Percentiles rank a stretch among this genome's conserved stretches.
Conservation (phyloP, 2,888 invertebrate species). For the Sinodicranocentrus sp. region DNA sequence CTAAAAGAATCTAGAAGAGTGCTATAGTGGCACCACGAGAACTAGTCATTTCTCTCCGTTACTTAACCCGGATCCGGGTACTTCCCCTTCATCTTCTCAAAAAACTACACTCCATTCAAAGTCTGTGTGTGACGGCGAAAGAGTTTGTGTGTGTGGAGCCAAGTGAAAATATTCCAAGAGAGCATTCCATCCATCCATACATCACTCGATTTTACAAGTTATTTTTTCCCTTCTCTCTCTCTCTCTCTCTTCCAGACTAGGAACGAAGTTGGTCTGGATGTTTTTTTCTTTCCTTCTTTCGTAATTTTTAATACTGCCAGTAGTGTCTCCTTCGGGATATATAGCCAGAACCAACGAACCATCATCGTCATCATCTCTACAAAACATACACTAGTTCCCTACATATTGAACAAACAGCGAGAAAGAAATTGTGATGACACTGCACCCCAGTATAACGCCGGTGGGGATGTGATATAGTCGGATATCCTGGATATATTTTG, state of each 20-base stretch:
- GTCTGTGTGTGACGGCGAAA: no score
- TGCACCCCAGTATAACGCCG: no score
- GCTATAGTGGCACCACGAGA: background rate
- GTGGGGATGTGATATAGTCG: no score
- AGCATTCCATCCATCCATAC: constrained; percentile 3
- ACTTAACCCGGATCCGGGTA: constrained; percentile 53
- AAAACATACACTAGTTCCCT: constrained; percentile 50
- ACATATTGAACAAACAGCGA: constrained; percentile 59
- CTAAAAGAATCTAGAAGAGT: background rate
- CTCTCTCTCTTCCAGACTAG: background rate
- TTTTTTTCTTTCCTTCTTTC: background rate
- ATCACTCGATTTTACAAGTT: constrained; percentile 10
- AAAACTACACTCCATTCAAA: no score
- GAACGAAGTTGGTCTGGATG: no score
- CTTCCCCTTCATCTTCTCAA: background rate
- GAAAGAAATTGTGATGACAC: background rate
- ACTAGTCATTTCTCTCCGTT: constrained; percentile 7
- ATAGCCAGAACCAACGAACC: constrained; percentile 11
- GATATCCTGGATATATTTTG: no score
- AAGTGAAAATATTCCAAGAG: constrained; percentile 14
- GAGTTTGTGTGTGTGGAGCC: constrained; percentile 43
- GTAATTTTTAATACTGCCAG: constrained; percentile 13
- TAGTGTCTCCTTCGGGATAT: constrained; percentile 48
- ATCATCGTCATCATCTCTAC: constrained; percentile 29
- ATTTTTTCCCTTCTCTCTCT: background rate